Evolutionary conservation across 2,113 vertebrate species (phyloP).

Genomic region (Corythoichthys intestinalis): DNA sequence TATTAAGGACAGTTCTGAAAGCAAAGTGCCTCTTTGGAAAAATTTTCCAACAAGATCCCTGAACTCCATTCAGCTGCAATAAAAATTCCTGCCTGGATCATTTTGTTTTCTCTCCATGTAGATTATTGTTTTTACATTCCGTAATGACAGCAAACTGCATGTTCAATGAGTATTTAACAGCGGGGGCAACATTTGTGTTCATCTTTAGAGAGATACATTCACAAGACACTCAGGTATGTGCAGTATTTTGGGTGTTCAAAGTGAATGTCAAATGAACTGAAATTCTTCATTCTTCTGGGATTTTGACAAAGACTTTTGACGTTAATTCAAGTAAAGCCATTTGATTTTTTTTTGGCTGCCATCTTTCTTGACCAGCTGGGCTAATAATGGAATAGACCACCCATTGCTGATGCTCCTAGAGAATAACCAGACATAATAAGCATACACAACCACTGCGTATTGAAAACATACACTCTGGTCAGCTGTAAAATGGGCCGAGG

Average conservation of each 20-base stretch:
- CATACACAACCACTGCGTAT: neutral
- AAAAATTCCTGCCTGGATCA: conserved; percentile 34
- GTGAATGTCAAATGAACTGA: too few species aligned
- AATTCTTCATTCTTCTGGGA: too few species aligned
- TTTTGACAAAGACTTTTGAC: too few species aligned
- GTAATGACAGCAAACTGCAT: neutral
- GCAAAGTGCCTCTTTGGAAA: conserved; percentile 26
- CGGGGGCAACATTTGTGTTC: neutral
- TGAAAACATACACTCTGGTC: neutral
- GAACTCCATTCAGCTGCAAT: conserved; percentile 27
- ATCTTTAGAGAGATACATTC: neutral
- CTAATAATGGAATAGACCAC: neutral
- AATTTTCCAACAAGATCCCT: conserved; percentile 55
- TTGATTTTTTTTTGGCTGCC: neutral
- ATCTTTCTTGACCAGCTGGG: neutral
- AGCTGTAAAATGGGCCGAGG: neutral
- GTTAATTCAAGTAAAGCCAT: neutral
- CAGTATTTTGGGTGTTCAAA: neutral
- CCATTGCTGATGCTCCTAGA: neutral
- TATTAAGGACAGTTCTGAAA: conserved; percentile 37
- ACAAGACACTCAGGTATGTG: neutral
- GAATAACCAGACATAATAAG: conserved; percentile 3
- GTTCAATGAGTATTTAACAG: neutral
- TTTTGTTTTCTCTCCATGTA: neutral
- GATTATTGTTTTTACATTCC: conserved; percentile 11